Percentiles rank a stretch among this genome's conserved stretches.
phyloP scores from a whole-genome alignment of 2,888 invertebrate species.

The Mimas tiliae region DNA sequence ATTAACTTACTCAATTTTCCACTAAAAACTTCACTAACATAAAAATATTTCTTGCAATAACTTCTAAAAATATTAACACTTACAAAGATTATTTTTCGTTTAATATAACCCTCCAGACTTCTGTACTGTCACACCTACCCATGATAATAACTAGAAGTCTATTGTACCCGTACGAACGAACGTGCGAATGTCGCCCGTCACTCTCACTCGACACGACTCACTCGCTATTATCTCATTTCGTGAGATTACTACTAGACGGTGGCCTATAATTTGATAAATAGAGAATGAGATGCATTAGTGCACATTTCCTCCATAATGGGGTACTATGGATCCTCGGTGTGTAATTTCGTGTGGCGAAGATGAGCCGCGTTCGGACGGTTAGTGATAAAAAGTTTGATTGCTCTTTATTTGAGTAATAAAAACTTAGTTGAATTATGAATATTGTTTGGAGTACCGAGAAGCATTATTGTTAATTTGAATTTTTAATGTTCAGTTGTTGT shows the following conservation, averaged over 20 bases:
- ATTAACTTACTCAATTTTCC: too few species aligned
- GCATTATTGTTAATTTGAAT: background rate
- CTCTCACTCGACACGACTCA: constrained; percentile 56
- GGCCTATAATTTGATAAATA: constrained; percentile 83
- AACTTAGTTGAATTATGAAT: constrained; percentile 38
- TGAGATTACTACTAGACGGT: constrained; percentile 64
- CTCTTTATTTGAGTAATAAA: constrained; percentile 53
- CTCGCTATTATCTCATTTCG: constrained; percentile 67
- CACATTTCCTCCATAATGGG: constrained; percentile 77
- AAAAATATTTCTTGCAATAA: too few species aligned
- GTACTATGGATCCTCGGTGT: constrained; percentile 65
- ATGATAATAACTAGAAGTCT: background rate
- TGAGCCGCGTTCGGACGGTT: constrained; percentile 57
- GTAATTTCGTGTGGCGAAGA: constrained; percentile 80
- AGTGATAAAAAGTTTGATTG: constrained; percentile 65
- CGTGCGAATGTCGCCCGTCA: constrained; percentile 61
- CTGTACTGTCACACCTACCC: background rate
- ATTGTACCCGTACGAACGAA: constrained; percentile 34
- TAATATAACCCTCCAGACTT: too few species aligned
- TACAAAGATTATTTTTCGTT: background rate
- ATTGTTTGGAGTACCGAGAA: background rate
- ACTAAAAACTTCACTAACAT: too few species aligned
- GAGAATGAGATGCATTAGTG: constrained; percentile 83
- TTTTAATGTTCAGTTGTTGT: background rate
- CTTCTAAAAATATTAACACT: background rate